phyloP scores from a whole-genome alignment of 2,888 invertebrate species.

The Drosophila tanythrix region DNA sequence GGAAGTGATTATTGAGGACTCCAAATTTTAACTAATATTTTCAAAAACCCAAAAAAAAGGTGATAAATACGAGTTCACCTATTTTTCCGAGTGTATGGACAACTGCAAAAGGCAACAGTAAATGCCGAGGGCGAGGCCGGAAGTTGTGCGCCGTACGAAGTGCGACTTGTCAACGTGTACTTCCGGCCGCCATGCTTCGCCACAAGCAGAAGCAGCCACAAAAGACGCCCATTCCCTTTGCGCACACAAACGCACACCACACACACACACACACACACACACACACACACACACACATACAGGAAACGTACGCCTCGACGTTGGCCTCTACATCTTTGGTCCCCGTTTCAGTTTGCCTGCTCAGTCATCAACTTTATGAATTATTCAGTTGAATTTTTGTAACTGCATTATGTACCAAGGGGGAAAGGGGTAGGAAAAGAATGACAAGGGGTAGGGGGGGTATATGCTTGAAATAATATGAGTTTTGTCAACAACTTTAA shows the following conservation, averaged over 20 bases:
- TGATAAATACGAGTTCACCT: accelerated
- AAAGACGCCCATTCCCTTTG: constrained; percentile 6
- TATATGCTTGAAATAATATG: constrained; percentile 9
- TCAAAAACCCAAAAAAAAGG: neutral
- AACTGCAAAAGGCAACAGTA: constrained; percentile 45
- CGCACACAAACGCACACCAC: constrained; percentile 36
- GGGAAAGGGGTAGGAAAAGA: neutral
- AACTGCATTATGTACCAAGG: constrained; percentile 18
- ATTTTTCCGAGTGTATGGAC: constrained; percentile 6
- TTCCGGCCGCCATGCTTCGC: constrained; percentile 75
- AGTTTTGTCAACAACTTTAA: constrained; percentile 15
- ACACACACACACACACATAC: constrained; percentile 20
- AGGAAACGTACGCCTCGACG: constrained; percentile 58
- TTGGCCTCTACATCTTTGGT: constrained; percentile 12
- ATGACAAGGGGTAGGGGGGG: no score
- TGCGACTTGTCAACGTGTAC: constrained; percentile 81
- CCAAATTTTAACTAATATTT: neutral
- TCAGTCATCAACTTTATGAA: constrained; percentile 68
- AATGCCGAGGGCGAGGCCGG: constrained; percentile 46
- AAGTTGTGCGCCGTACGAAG: constrained; percentile 79
- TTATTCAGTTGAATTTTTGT: constrained; percentile 68
- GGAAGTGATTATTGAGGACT: neutral
- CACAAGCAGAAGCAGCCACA: constrained; percentile 53
- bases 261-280: constrained; percentile 41
- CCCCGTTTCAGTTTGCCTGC: neutral